phyloP scores from a whole-genome alignment of 2,888 invertebrate species.

The Ectemnius continuus region DNA sequence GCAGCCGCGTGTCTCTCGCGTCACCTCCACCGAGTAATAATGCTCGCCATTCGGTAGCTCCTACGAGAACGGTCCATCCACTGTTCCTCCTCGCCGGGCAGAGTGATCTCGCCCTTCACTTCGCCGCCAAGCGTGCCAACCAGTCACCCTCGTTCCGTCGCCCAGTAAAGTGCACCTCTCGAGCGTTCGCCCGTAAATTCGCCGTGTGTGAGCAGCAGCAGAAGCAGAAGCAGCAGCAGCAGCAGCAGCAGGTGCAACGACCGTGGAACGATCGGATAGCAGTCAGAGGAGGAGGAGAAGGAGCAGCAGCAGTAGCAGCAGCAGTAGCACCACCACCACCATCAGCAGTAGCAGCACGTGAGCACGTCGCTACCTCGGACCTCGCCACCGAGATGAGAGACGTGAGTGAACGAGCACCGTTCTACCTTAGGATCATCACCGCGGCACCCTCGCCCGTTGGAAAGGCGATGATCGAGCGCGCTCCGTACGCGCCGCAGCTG shows the following conservation, averaged over 20 bases:
- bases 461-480: not conserved
- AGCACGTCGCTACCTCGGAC: slow-evolving; percentile 45
- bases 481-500: no score
- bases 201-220: not conserved
- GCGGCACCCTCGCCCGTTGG: not conserved
- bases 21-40: slow-evolving; percentile 40
- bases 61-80: not conserved
- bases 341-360: slow-evolving; percentile 42
- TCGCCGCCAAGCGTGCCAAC: not conserved
- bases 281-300: no score
- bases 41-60: slow-evolving; percentile 44
- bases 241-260: slow-evolving; percentile 43
- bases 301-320: slow-evolving; percentile 19
- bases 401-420: slow-evolving; percentile 50
- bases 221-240: slow-evolving; percentile 16
- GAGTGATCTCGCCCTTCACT: not conserved
- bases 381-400: slow-evolving; percentile 57
- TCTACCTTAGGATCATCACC: not conserved
- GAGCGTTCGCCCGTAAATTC: not conserved
- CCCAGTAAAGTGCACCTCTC: slow-evolving; percentile 21
- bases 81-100: not conserved
- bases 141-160: not conserved
- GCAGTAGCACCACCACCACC: slow-evolving; percentile 20
- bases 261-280: slow-evolving; percentile 40
- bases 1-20: slow-evolving; percentile 53